phyloP scores from a whole-genome alignment of 2,113 vertebrate genomes.

The Burhinus bistriatus region DNA sequence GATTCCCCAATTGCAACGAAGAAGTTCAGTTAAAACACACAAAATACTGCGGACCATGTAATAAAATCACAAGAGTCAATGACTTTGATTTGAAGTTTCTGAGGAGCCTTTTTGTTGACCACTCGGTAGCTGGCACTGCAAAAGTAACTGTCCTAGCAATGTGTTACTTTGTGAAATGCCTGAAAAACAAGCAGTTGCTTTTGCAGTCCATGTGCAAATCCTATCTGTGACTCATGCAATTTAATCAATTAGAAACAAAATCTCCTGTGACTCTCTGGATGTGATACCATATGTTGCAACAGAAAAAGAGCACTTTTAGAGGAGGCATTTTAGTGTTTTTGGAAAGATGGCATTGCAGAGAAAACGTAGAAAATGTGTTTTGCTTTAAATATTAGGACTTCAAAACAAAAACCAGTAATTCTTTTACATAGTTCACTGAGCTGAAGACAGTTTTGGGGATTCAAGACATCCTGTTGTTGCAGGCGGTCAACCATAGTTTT shows the following conservation, averaged over 20 bases:
- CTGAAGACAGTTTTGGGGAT: neutral
- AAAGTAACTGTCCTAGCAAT: neutral
- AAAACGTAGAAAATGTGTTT: constrained; percentile 6
- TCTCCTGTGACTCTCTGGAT: constrained; percentile 31
- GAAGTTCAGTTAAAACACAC: neutral
- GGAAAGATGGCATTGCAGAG: neutral
- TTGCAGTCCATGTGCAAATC: neutral
- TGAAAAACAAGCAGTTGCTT: neutral
- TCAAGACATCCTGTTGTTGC: neutral
- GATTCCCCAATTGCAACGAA: neutral
- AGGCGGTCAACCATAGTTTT: neutral
- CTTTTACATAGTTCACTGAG: neutral
- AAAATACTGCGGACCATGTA: neutral
- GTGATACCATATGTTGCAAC: constrained; percentile 30
- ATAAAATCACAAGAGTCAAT: neutral
- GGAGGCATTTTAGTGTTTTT: constrained; percentile 17
- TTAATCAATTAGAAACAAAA: constrained; percentile 46
- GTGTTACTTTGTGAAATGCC: neutral
- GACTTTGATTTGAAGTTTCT: neutral
- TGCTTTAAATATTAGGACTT: constrained; percentile 18
- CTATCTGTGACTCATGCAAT: constrained; percentile 22
- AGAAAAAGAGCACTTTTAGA: constrained; percentile 15
- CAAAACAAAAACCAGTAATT: neutral
- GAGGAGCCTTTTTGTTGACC: neutral
- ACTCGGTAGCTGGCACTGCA: neutral